Base-by-base conservation (phyloP, 2,797 vertebrate genomes). In the Hoplostethus atlanticus region DNA sequence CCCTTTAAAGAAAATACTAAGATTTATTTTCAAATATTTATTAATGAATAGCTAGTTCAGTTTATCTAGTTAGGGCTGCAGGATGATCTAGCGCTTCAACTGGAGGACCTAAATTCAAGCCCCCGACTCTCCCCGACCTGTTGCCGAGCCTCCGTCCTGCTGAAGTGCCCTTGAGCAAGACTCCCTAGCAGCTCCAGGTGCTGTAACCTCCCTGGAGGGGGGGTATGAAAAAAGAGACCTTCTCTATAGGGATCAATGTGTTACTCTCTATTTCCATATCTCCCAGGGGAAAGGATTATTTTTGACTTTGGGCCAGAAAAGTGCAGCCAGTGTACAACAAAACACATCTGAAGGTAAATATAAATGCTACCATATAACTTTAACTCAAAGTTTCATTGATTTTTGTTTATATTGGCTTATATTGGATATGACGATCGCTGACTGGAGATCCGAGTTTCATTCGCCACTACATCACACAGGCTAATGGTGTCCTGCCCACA, bases 401-500 rank as follows among this genome's bases (percentile, higher is more conserved):
- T 4, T 34, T 34, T 34, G 34, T 34, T 34, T 34, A 34, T 34
- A 34, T 34, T 6, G 4, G 34, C 3, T 71, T 63, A 11, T 71
- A 75, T 81, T 58, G 55, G 28, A 60, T 8, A 6, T 36, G 51
- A 31, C 54, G 47, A 51, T 68, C 30, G 3, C 38, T 71, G 68
- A 56, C 59, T 44, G 17, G 61, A 36, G 17, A 46, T 56, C 62
- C 52, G 7, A 0, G 40, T 47, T 67, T 65, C 79, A 78, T 82
- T 79, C 77, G 73, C 64, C 71, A 12, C n/a, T 40, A 36, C 58
- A 40, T 82, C 82, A 34, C 69, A 42, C 81, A 84, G 81, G 58
- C 83, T 46, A 63, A 88, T 78, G 73, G 83, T 89, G 80, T 89
- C 73, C 78, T 76, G 72, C 80, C 78, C 66, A 12, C 75, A 86